Evolutionary conservation across 2,113 vertebrate genomes (phyloP), one percentile per base, ranked within the genome.

Genomic region (Brachypodius melanocephalos): DNA sequence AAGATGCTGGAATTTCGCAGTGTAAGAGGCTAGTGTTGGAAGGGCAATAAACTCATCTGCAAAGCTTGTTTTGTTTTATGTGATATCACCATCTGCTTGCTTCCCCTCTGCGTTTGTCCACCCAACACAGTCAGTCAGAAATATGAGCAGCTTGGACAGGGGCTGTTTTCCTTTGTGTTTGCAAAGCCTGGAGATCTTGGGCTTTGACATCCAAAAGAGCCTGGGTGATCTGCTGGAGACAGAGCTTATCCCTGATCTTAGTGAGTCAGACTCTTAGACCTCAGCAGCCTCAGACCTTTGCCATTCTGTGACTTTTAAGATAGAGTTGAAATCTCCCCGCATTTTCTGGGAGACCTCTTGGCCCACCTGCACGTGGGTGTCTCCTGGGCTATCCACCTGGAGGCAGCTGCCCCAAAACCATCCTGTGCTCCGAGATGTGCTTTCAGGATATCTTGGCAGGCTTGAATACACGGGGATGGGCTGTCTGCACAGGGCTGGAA

Each of bases 281-380:
- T 63, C 38, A 63, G 34, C 51, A 89, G 34, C 32, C 63, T 84
- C 59, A 81, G 63, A 40, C 22, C 14, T 52, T 76, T 89, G 40
- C 52, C n/a, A 16, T 34, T 8, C 49, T 48, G 42, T 84, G 80
- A 48, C 40, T 73, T 89, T 45, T 78, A 57, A 65, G 59, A 40
- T 2, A 12, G 21, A 18, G 8, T 32, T 86, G 63, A 57, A 63
- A 52, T 52, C 24, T 52, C 31, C 6, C 31, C 45, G 38, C 4
- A 1, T 82, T 46, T 63, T 68, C 32, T 59, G 52, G 48, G 43
- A 63, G 28, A 55, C 11, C 51, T 29, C 8, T 8, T 74, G 57
- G 46, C 43, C 21, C 58, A 55, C 2, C 13, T 6, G 3, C 0
- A 5, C 0, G 0, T 57, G 51, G 16, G 15, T 45, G 16, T 78